phyloP scores from a whole-genome alignment of 2,113 vertebrate genomes.

The Clarias magur region DNA sequence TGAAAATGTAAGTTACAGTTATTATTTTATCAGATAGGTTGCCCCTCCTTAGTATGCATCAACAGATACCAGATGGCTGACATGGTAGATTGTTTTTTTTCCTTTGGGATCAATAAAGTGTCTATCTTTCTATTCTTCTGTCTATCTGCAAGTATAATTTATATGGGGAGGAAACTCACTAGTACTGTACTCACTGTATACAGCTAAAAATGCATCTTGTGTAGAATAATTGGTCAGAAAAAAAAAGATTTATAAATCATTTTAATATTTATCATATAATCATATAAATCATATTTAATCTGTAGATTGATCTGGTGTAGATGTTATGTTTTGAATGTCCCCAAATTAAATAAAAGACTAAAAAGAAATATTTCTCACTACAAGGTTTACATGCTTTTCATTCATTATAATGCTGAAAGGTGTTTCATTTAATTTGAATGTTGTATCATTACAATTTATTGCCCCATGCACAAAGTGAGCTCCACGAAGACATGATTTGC shows the following conservation, averaged over 20 bases:
- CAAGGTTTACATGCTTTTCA: not conserved
- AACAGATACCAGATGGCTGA: not conserved
- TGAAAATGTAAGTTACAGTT: not conserved
- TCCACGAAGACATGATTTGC: not conserved
- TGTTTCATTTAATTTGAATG: no score
- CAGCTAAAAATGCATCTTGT: not conserved
- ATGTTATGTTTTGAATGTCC: not conserved
- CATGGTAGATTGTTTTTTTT: not conserved
- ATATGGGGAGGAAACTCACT: not conserved
- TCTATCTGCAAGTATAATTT: not conserved
- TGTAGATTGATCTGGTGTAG: not conserved
- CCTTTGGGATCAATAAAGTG: no score
- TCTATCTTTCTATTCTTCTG: no score
- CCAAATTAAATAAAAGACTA: not conserved
- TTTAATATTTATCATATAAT: not conserved
- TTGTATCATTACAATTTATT: not conserved
- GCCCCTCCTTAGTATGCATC: not conserved
- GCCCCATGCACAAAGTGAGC: not conserved
- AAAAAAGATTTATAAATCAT: not conserved
- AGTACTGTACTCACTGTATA: not conserved
- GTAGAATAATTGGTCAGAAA: not conserved
- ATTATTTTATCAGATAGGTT: not conserved
- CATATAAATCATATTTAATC: no score
- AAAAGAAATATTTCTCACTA: not conserved
- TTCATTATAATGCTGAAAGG: not conserved